These are phyloP conservation scores for Drosophila anomalata DNA, from an alignment of 2,888 invertebrate species.

Conservation along the genomic window DNA sequence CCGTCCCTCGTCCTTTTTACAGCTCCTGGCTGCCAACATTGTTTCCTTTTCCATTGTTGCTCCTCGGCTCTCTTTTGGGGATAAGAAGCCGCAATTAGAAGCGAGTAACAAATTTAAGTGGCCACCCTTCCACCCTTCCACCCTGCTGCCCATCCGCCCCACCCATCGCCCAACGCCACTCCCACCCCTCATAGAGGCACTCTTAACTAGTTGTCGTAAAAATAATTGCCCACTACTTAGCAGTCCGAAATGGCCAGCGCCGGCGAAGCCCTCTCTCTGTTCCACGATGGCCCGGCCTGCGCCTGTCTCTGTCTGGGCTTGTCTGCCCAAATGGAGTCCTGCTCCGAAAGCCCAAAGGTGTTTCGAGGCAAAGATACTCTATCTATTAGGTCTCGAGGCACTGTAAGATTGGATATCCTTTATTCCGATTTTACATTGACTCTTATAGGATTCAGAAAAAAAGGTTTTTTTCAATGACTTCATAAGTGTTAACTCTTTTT, in stretches of 20 bases:
- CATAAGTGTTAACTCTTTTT: too few relatives aligned
- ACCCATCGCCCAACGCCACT: neutral
- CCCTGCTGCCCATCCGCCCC: neutral
- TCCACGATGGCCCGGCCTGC: neutral
- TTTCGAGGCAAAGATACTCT: constrained; percentile 8
- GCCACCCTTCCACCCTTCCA: constrained; percentile 17
- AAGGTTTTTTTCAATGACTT: too few relatives aligned
- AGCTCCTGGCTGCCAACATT: constrained; percentile 27
- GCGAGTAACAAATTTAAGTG: constrained; percentile 69
- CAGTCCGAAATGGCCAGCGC: constrained; percentile 64
- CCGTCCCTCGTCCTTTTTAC: constrained; percentile 22
- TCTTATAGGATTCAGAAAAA: too few relatives aligned
- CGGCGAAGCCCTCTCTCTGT: constrained; percentile 17
- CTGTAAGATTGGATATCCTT: too few relatives aligned
- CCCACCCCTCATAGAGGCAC: constrained; percentile 39
- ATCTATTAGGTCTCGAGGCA: neutral
- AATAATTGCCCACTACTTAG: constrained; percentile 80
- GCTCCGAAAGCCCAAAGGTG: neutral
- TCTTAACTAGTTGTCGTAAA: constrained; percentile 80
- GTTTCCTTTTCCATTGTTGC: constrained; percentile 56
- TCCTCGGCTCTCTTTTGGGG: constrained; percentile 50
- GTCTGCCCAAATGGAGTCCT: constrained; percentile 5
- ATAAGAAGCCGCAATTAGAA: constrained; percentile 65
- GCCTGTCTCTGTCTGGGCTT: constrained; percentile 1
- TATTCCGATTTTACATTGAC: too few relatives aligned